A percentile compares a stretch with the other conserved stretches of the same genome.
These are phyloP conservation scores for Tiliacea aurago DNA, from an alignment of 2,888 invertebrate genomes.

Conservation along the genomic window DNA sequence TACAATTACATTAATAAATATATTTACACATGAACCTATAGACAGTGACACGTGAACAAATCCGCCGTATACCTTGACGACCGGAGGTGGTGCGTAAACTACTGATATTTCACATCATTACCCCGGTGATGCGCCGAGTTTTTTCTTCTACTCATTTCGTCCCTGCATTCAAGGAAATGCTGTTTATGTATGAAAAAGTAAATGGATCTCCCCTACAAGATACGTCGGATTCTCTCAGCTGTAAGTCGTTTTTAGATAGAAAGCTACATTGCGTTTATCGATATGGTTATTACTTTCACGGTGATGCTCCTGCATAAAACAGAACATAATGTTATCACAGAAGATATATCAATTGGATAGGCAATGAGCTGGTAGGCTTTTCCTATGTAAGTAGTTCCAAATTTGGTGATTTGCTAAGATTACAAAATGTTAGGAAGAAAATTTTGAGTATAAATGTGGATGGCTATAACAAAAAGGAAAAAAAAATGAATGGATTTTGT, in stretches of 20 bases:
- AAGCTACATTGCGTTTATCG: conserved; percentile 10
- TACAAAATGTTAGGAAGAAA: neutral
- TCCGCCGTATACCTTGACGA: conserved; percentile 44
- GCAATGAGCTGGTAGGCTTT: neutral
- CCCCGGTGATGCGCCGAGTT: conserved; percentile 58
- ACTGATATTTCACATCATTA: conserved; percentile 79
- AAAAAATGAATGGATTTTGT: neutral
- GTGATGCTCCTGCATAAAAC: neutral
- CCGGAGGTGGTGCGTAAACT: conserved; percentile 74
- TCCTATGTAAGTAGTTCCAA: neutral
- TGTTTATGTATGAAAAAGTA: conserved; percentile 41
- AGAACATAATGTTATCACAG: neutral
- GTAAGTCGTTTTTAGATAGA: conserved; percentile 36
- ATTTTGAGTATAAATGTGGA: neutral
- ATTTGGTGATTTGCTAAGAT: neutral
- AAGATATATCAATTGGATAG: neutral
- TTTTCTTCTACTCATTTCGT: conserved; percentile 61
- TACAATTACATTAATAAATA: neutral
- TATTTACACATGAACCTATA: neutral
- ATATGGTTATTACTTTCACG: conserved; percentile 9
- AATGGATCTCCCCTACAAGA: conserved; percentile 29
- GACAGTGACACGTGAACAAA: conserved; percentile 5
- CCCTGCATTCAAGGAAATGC: conserved; percentile 33
- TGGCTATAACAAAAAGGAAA: neutral
- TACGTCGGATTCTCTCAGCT: conserved; percentile 28